A percentile compares a stretch with the other conserved stretches of the same genome.
Evolutionary conservation across 2,797 vertebrate species (phyloP).

Genomic region (Rhadinocentrus ornatus): DNA sequence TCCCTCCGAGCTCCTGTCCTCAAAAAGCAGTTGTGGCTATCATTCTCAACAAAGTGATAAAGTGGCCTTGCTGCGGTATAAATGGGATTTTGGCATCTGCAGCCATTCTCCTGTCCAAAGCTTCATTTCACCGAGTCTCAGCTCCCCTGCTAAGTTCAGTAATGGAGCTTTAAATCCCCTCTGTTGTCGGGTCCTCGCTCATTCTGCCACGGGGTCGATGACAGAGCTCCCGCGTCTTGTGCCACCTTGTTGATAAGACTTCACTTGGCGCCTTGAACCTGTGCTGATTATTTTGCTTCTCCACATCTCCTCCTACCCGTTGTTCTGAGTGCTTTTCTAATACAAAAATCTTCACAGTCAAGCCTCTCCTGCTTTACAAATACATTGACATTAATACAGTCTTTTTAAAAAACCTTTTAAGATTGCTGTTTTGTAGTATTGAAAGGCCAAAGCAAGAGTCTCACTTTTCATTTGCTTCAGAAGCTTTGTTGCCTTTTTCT

Average conservation of each 20-base stretch:
- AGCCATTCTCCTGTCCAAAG: slow-evolving; percentile 59
- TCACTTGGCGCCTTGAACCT: slow-evolving; percentile 61
- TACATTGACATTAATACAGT: slow-evolving; percentile 57
- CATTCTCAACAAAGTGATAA: slow-evolving; percentile 55
- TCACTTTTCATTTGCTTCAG: slow-evolving; percentile 52
- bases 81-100: slow-evolving; percentile 60
- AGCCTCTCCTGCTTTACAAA: slow-evolving; percentile 52
- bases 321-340: slow-evolving; percentile 39
- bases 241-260: slow-evolving; percentile 78
- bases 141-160: slow-evolving; percentile 75
- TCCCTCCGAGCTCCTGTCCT: not conserved
- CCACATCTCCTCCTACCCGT: slow-evolving; percentile 27
- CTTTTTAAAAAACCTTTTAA: slow-evolving; percentile 50
- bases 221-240: slow-evolving; percentile 63
- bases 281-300: slow-evolving; percentile 65
- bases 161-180: slow-evolving; percentile 77
- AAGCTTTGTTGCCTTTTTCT: slow-evolving; percentile 55
- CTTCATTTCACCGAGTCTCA: slow-evolving; percentile 67
- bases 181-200: slow-evolving; percentile 63
- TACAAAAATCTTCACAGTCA: slow-evolving; percentile 52
- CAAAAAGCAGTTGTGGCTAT: slow-evolving; percentile 45
- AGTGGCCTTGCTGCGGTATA: slow-evolving; percentile 52
- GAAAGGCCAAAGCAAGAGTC: slow-evolving; percentile 61
- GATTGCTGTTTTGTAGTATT: slow-evolving; percentile 23
- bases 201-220: slow-evolving; percentile 62